Conservation (phyloP, 1,140 invertebrate genomes). For the Bombyx mori region ASM3026992v2 NC_085119.1:7497001-7497500, state of each 20-base stretch:
- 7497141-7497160: constrained; percentile 9
- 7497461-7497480: constrained; percentile 82
- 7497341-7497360: constrained; percentile 83
- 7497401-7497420: constrained; percentile 79
- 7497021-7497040: too few relatives aligned
- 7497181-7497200: not conserved
- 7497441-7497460: constrained; percentile 83
- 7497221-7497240: constrained; percentile 79
- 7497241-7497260: constrained; percentile 73
- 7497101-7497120: too few relatives aligned
- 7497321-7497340: constrained; percentile 73
- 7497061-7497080: not conserved
- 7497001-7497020: too few relatives aligned
- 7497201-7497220: constrained; percentile 75
- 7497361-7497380: constrained; percentile 72
- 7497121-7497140: constrained; percentile 5
- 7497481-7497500: constrained; percentile 73
- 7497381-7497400: constrained; percentile 77
- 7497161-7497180: not conserved
- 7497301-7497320: constrained; percentile 74
- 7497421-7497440: constrained; percentile 77
- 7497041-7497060: too few relatives aligned
- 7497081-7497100: too few relatives aligned
- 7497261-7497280: constrained; percentile 75
- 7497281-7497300: constrained; percentile 75